Conservation (phyloP, 2,888 invertebrate species). For the Pristionchus entomophagus region DNA sequence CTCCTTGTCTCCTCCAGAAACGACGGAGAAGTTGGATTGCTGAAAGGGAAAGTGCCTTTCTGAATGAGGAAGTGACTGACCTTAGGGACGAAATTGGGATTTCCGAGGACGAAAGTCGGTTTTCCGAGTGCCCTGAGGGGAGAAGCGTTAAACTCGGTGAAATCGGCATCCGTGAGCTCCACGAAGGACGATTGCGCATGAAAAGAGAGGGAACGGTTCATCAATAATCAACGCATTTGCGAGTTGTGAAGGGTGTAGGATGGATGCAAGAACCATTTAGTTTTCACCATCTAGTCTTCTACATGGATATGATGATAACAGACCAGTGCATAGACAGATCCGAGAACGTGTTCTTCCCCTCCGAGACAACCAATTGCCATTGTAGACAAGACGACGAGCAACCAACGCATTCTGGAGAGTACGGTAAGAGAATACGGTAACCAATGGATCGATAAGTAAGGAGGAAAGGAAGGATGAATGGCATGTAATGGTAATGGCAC, state of each 20-base stretch:
- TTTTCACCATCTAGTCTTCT: neutral
- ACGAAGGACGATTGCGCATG: slow-evolving; percentile 10
- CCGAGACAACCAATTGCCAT: neutral
- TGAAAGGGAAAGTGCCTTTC: neutral
- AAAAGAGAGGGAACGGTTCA: too few relatives aligned
- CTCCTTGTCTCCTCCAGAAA: neutral
- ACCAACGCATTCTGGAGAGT: neutral
- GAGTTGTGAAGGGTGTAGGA: too few relatives aligned
- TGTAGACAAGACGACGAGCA: neutral
- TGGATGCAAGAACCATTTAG: neutral
- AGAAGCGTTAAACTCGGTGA: slow-evolving; percentile 34
- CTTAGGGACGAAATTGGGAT: neutral
- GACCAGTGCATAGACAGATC: slow-evolving; percentile 36
- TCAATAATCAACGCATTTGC: too few relatives aligned
- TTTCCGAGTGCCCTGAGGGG: slow-evolving; percentile 34
- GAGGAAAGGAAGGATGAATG: slow-evolving; percentile 3
- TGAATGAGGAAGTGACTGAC: neutral
- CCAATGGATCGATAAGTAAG: neutral
- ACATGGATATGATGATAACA: neutral
- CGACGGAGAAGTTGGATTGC: slow-evolving; percentile 36
- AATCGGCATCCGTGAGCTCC: neutral
- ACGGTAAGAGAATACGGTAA: neutral
- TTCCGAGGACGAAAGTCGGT: slow-evolving; percentile 36
- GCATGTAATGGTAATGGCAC: neutral
- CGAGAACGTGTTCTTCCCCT: slow-evolving; percentile 26